phyloP scores from a whole-genome alignment of 2,888 invertebrate species.

The Acronicta leporina region DNA sequence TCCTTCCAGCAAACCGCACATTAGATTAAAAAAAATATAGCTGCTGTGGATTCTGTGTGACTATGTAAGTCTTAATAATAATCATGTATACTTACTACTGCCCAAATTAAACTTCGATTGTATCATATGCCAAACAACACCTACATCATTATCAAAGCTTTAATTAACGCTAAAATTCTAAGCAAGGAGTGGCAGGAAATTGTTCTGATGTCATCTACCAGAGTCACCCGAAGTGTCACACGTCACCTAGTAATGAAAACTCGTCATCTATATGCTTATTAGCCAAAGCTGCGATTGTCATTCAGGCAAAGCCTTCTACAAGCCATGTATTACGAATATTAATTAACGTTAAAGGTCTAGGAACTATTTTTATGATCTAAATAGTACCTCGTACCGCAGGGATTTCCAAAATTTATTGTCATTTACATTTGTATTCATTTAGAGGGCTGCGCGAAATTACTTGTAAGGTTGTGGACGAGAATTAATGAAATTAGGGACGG shows the following conservation, averaged over 20 bases:
- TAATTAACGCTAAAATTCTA: slow-evolving; percentile 25
- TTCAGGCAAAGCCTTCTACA: slow-evolving; percentile 32
- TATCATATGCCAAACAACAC: slow-evolving; percentile 25
- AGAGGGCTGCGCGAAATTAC: slow-evolving; percentile 37
- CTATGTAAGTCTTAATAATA: slow-evolving; percentile 13
- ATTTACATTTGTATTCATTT: slow-evolving; percentile 45
- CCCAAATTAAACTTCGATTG: slow-evolving; percentile 20
- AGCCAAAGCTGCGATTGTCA: slow-evolving; percentile 36
- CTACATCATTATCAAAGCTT: slow-evolving; percentile 27
- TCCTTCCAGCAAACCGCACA: too few species aligned
- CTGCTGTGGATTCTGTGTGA: too few species aligned
- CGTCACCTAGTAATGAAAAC: slow-evolving; percentile 28
- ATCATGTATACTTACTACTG: slow-evolving; percentile 5
- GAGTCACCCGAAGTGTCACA: slow-evolving; percentile 9
- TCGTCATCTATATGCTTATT: slow-evolving; percentile 48
- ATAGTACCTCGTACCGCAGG: slow-evolving; percentile 19
- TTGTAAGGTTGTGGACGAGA: slow-evolving; percentile 33
- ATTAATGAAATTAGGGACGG: slow-evolving; percentile 44
- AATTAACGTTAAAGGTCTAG: slow-evolving; percentile 36
- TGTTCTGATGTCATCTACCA: slow-evolving; percentile 35
- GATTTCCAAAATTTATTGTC: slow-evolving; percentile 42
- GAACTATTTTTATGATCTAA: slow-evolving; percentile 46
- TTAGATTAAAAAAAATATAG: too few species aligned
- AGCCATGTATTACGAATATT: slow-evolving; percentile 34
- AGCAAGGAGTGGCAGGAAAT: slow-evolving; percentile 37